These are phyloP conservation scores for Drosophila emarginata DNA, from an alignment of 2,888 invertebrate species.

Conservation along the genomic window DNA sequence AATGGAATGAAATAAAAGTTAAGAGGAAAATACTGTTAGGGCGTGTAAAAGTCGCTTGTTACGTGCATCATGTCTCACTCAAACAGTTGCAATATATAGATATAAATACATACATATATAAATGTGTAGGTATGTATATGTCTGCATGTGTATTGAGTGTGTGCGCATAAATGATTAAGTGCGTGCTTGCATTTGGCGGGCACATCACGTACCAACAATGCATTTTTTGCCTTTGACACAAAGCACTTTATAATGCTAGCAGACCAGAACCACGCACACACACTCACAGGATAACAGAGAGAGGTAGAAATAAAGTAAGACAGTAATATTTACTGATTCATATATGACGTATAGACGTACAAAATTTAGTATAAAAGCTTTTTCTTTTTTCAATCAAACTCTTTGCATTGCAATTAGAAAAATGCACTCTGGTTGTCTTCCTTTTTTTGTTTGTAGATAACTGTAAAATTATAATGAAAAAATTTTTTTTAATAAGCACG, in stretches of 20 bases:
- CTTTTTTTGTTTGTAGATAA: background rate
- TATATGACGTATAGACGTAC: constrained; percentile 32
- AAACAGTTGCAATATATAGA: constrained; percentile 20
- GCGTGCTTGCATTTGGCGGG: constrained; percentile 62
- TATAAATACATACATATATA: background rate
- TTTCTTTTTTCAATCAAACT: constrained; percentile 50
- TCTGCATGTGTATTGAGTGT: constrained; percentile 21
- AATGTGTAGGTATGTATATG: too few relatives aligned
- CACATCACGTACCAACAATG: constrained; percentile 63
- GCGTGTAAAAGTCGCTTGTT: constrained; percentile 59
- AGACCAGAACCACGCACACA: background rate
- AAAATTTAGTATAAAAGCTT: background rate
- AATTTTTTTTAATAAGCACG: too few relatives aligned
- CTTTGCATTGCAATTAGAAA: constrained; percentile 43
- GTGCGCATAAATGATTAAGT: constrained; percentile 70
- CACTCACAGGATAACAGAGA: too few relatives aligned
- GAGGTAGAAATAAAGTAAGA: background rate
- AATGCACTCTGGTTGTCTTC: background rate
- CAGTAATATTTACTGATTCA: constrained; percentile 39
- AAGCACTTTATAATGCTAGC: constrained; percentile 67
- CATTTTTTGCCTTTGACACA: constrained; percentile 71
- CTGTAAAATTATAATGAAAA: too few relatives aligned
- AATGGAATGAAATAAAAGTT: constrained; percentile 26
- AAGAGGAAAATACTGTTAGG: constrained; percentile 50
- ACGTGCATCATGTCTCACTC: constrained; percentile 63